Conservation (phyloP, 2,797 vertebrate genomes). For the Crenuchus spilurus region DNA sequence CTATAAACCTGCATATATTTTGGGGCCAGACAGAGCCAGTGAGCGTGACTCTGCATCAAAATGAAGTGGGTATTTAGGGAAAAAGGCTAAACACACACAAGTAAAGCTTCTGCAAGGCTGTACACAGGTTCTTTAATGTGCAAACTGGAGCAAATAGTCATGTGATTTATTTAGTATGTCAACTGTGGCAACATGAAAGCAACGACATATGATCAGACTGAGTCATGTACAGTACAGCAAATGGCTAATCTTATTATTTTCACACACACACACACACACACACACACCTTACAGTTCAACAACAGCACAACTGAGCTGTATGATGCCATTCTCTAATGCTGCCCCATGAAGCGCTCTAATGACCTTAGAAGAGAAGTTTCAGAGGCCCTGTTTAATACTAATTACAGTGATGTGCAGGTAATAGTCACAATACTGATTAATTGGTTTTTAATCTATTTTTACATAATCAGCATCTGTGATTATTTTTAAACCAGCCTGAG, state of each 20-base stretch:
- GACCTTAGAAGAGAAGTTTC: no score
- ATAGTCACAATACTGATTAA: no score
- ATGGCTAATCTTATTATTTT: background rate
- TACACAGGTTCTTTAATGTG: background rate
- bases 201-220: background rate
- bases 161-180: constrained; percentile 1
- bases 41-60: constrained; percentile 1
- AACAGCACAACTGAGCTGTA: background rate
- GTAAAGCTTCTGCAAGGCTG: background rate
- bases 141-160: background rate
- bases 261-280: constrained; percentile 2
- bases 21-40: no score
- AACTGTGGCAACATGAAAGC: background rate
- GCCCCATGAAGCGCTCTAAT: no score
- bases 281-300: constrained; percentile 3
- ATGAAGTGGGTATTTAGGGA: background rate
- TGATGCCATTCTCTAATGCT: background rate
- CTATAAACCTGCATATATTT: no score
- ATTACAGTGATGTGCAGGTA: no score
- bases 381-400: no score
- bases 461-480: no score
- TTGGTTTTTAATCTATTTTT: no score
- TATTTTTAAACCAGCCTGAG: no score
- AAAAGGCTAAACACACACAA: background rate
- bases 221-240: background rate